Base-by-base conservation (phyloP, 37 sponge, comb jelly and placozoan genomes). In the Chondrilla cf. caribensis region DNA sequence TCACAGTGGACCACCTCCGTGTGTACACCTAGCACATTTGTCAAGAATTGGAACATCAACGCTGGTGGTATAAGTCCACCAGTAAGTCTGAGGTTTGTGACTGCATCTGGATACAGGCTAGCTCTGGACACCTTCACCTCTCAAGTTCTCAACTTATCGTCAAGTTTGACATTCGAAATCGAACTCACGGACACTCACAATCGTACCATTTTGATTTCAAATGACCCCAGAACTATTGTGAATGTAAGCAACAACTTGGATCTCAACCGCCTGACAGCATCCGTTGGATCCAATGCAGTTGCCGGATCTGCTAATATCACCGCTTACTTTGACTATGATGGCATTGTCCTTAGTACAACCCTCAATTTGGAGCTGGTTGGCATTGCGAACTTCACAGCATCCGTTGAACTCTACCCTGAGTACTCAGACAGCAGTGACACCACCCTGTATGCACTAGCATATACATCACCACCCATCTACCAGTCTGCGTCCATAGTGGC, bases 21-120 rank as follows among this genome's bases (percentile, higher is more conserved):
- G 18, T 62, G 64, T 62, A 28, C 29, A 28, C 29, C 25, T 43
- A 6, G 1, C 43, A 47, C 51, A 11, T 4, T 73, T 43, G 44
- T 39, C 11, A 40, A 38, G n/a, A 73, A 42, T 21, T 73, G 76
- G 76, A n/a, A 73, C 11, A 24, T 73, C 40, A 18, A 39, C 24
- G 44, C 76, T 19, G 17, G 21, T 21, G 24, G 2, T 40, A n/a
- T 73, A 2, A 17, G 35, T 67, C 31, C 33, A 67, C 68, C 68
- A 8, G 1, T 18, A 17, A 33, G 68, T 47, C 11, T 47, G 11
- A 47, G 51, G 11, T 14, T 47, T 14, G 51, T 47, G 9, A 47
- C 18, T 84, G 72, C 44, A 51, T 87, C 54, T 82, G 66, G 24
- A 79, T 87, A 6, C 60, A 81, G 47, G 79, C 87, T 31, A 62